Evolutionary conservation across 2,113 vertebrate genomes (phyloP).

Genomic region (Circaetus gallicus): DNA sequence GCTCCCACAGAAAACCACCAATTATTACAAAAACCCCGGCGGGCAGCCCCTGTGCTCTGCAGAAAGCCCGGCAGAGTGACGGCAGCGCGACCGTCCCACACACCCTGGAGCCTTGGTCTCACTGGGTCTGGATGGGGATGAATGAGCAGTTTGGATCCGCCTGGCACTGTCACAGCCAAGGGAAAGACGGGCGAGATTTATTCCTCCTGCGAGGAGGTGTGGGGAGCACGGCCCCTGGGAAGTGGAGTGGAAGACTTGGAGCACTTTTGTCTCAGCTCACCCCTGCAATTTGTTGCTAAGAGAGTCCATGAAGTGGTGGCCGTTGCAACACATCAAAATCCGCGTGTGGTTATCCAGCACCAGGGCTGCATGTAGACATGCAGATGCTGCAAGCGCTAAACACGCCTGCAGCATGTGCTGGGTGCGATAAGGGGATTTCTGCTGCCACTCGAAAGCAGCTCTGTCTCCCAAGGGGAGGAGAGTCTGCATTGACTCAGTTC

Average conservation of each 20-base stretch:
- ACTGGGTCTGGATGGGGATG: not conserved
- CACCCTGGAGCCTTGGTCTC: not conserved
- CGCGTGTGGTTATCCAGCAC: not conserved
- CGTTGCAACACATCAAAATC: not conserved
- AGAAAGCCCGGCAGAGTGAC: not conserved
- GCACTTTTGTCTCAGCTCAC: slow-evolving; percentile 37
- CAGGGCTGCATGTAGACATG: not conserved
- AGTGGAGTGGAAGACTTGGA: not conserved
- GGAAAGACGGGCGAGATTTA: not conserved
- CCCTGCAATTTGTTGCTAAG: slow-evolving; percentile 39
- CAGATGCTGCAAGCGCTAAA: not conserved
- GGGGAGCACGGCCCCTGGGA: not conserved
- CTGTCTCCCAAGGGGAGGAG: not conserved
- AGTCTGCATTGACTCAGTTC: not conserved
- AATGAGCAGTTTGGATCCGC: not conserved
- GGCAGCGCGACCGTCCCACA: not conserved
- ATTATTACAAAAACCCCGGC: not conserved
- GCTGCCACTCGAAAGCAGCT: not conserved
- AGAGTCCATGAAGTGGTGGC: slow-evolving; percentile 1
- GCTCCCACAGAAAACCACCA: not conserved
- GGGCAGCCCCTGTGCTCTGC: not conserved
- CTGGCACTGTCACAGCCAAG: not conserved
- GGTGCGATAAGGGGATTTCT: slow-evolving; percentile 12
- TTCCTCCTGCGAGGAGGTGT: not conserved
- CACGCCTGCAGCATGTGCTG: not conserved